These are phyloP conservation scores for Candidula unifasciata DNA, from an alignment of 2,888 invertebrate species.

Conservation along the genomic window DNA sequence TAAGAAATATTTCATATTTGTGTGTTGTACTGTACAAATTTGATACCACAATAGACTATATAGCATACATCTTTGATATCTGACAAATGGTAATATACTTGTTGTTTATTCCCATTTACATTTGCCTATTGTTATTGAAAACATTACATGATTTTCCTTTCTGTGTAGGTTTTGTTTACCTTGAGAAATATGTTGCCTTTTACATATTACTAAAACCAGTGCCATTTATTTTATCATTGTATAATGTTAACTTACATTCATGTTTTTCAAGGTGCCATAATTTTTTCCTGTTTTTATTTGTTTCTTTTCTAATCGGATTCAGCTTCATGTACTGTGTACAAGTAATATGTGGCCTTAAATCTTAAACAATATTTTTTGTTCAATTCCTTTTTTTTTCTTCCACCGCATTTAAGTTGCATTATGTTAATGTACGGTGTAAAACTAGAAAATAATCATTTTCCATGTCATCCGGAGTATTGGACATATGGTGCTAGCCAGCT, in stretches of 20 bases:
- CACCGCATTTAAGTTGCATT: too few relatives aligned
- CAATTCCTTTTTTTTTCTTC: too few relatives aligned
- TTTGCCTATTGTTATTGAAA: background rate
- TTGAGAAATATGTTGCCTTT: slow-evolving; percentile 16
- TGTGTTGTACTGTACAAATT: too few relatives aligned
- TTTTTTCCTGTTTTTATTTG: background rate
- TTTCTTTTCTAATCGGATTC: slow-evolving; percentile 11
- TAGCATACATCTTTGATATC: too few relatives aligned
- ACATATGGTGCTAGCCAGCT: too few relatives aligned
- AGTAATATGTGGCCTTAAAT: slow-evolving; percentile 34
- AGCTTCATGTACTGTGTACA: slow-evolving; percentile 19
- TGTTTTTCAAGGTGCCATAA: slow-evolving; percentile 20
- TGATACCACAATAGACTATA: too few relatives aligned
- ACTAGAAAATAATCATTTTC: too few relatives aligned
- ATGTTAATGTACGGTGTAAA: too few relatives aligned
- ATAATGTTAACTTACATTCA: slow-evolving; percentile 21
- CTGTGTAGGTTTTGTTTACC: background rate
- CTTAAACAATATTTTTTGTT: background rate
- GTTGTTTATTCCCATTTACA: too few relatives aligned
- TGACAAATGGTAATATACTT: too few relatives aligned
- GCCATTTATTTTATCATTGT: slow-evolving; percentile 22
- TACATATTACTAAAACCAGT: slow-evolving; percentile 18
- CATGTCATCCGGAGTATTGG: too few relatives aligned
- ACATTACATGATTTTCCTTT: background rate
- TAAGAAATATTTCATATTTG: too few relatives aligned